Percentiles rank a stretch among this genome's conserved stretches.
These are phyloP conservation scores for Plecturocebus donacophilus DNA, from an alignment of 2,113 vertebrate genomes.

Conservation along the genomic window DNA sequence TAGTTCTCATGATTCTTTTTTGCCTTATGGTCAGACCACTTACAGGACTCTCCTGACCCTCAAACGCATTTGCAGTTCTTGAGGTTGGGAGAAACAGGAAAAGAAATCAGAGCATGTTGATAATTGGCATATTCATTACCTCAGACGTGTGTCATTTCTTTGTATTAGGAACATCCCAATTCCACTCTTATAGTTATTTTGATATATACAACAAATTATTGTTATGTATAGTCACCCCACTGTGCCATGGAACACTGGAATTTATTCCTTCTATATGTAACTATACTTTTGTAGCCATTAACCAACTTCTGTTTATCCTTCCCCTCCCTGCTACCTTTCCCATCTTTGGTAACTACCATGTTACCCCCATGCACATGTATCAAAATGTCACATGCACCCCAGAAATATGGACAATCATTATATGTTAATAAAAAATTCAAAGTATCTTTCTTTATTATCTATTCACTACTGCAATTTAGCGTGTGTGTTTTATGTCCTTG, in stretches of 20 bases:
- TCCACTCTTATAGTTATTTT: background rate
- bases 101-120: background rate
- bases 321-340: background rate
- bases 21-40: too few species aligned
- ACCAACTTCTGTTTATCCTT: background rate
- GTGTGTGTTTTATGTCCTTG: background rate
- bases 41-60: background rate
- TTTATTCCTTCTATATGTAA: background rate
- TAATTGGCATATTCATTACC: background rate
- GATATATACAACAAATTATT: background rate
- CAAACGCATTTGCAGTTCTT: background rate
- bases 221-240: background rate
- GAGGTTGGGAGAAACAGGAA: background rate
- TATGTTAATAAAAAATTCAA: background rate
- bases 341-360: background rate
- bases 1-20: background rate
- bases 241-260: background rate
- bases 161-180: background rate
- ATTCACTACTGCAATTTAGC: background rate
- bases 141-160: background rate
- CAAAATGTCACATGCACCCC: background rate
- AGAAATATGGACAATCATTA: background rate
- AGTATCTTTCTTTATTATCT: background rate
- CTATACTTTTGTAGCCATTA: background rate
- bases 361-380: background rate